Conservation (phyloP, 2,797 vertebrate genomes). For the Centropyge bicolor region DNA sequence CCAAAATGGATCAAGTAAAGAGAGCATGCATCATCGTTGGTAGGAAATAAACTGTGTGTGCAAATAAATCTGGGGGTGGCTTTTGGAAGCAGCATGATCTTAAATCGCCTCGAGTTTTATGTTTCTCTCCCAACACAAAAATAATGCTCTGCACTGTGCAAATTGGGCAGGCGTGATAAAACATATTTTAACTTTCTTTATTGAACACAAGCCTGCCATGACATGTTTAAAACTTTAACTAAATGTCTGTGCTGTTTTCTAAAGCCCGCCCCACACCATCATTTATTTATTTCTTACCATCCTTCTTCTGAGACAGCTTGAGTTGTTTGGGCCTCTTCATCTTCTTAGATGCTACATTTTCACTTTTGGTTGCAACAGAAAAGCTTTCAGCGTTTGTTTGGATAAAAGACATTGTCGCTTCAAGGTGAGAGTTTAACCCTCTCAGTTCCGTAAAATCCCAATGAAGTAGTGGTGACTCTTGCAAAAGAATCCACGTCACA, state of each 20-base stretch:
- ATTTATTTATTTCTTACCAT: constrained; percentile 7
- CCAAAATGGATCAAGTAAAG: constrained; percentile 9
- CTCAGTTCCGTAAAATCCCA: not conserved
- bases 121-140: constrained; percentile 19
- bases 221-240: constrained; percentile 19
- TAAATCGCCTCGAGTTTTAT: constrained; percentile 32
- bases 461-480: constrained; percentile 11
- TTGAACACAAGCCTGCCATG: constrained; percentile 1
- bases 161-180: constrained; percentile 22
- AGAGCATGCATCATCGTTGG: constrained; percentile 2
- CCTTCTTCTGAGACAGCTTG: constrained; percentile 22
- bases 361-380: constrained; percentile 22
- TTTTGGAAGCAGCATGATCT: constrained; percentile 32
- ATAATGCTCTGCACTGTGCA: constrained; percentile 14
- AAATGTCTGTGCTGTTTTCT: constrained; percentile 4
- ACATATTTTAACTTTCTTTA: constrained; percentile 13
- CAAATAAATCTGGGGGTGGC: constrained; percentile 32
- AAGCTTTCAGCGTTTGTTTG: constrained; percentile 20
- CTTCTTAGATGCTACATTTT: constrained; percentile 4
- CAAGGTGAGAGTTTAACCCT: not conserved
- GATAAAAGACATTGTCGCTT: constrained; percentile 16
- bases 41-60: constrained; percentile 17
- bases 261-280: too few species aligned
- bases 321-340: not conserved
- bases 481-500: not conserved